phyloP scores from a whole-genome alignment of 2,888 invertebrate genomes.

The Copidosoma aretas region DNA sequence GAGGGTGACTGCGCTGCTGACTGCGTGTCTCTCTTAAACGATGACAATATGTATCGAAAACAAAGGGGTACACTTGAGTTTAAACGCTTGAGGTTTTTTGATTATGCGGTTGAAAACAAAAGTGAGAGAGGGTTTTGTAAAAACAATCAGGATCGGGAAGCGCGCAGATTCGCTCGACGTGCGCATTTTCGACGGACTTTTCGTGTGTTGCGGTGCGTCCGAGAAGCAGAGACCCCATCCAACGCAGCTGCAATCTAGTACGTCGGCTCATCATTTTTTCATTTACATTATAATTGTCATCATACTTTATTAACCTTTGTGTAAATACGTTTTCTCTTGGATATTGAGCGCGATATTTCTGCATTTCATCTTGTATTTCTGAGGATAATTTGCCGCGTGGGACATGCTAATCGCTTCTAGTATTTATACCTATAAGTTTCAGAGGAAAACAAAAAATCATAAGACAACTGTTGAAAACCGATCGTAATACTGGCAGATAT shows the following conservation, averaged over 20 bases:
- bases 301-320: constrained; percentile 32
- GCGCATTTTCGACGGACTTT: constrained; percentile 33
- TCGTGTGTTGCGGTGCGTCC: constrained; percentile 25
- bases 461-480: too few relatives aligned
- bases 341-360: constrained; percentile 10
- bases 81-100: constrained; percentile 21
- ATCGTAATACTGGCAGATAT: too few relatives aligned
- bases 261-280: constrained; percentile 57
- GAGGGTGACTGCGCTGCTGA: neutral
- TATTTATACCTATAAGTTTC: too few relatives aligned
- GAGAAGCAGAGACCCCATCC: constrained; percentile 35
- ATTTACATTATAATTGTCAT: constrained; percentile 39
- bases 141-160: constrained; percentile 22
- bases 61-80: constrained; percentile 15
- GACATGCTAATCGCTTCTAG: too few relatives aligned
- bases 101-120: neutral
- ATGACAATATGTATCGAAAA: constrained; percentile 37
- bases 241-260: constrained; percentile 56
- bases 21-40: constrained; percentile 23
- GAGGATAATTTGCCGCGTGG: too few relatives aligned
- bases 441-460: too few relatives aligned
- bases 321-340: constrained; percentile 40
- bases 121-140: constrained; percentile 26
- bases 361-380: too few relatives aligned
- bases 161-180: constrained; percentile 38